Evolutionary conservation across 2,888 invertebrate genomes (phyloP).

Genomic region (Muscina levida): DNA sequence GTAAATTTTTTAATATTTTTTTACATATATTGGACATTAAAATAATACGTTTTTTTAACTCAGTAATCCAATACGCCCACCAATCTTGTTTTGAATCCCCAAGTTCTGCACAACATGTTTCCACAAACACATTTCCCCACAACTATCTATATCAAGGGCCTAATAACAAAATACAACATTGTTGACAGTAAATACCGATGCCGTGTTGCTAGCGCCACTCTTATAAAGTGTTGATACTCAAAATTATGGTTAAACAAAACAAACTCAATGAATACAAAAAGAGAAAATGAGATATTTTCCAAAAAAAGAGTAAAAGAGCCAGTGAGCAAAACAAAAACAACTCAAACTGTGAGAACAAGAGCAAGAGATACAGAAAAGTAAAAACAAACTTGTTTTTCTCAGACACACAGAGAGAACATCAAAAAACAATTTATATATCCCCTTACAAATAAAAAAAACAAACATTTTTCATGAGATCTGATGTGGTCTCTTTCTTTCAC

Average conservation of each 20-base stretch:
- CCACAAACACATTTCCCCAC: too few species aligned
- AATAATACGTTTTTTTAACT: too few species aligned
- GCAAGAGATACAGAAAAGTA: too few species aligned
- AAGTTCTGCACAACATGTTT: too few species aligned
- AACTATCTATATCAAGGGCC: slow-evolving; percentile 38
- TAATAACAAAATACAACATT: slow-evolving; percentile 55
- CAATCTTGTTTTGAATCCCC: too few species aligned
- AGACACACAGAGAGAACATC: not conserved
- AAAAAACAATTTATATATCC: not conserved
- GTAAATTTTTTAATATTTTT: too few species aligned
- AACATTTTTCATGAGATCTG: not conserved
- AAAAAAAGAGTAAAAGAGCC: not conserved
- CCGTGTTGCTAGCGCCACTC: slow-evolving; percentile 58
- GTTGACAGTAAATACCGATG: slow-evolving; percentile 26
- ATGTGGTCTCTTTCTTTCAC: not conserved
- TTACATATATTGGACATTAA: too few species aligned
- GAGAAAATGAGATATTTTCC: not conserved
- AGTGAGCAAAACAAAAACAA: not conserved
- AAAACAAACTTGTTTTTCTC: slow-evolving; percentile 10
- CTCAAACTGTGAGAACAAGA: not conserved
- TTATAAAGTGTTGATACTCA: slow-evolving; percentile 42
- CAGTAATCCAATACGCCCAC: too few species aligned
- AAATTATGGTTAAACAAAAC: slow-evolving; percentile 3
- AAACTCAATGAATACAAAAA: slow-evolving; percentile 43
- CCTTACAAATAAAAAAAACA: not conserved